Base-by-base conservation (phyloP, 1,140 invertebrate species). In the Phthorimaea operculella region DNA sequence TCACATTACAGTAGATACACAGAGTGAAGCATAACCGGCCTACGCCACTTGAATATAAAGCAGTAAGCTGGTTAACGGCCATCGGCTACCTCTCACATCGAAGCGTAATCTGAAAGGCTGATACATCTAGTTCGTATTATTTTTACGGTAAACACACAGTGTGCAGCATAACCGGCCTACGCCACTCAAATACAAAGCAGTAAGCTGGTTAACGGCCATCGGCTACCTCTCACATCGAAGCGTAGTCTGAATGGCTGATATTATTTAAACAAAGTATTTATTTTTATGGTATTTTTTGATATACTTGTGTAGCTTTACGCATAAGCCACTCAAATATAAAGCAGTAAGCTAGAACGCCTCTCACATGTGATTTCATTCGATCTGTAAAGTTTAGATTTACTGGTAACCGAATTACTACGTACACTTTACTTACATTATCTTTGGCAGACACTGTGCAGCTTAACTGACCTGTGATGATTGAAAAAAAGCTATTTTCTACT, bases 21-120 rank as follows among this genome's bases (percentile, higher is more conserved):
- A 16, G 16, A 58, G 55, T n/a, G n/a, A 48, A 53, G 33, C 63
- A 58, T 64, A 58, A 57, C 50, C 57, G 44, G 14, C 36, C 45
- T 33, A n/a, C 39, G 54, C 33, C 16, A 51, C 51, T 62, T 39
- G 58, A 62, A 57, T 51, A 60, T 52, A 60, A 66, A 56, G 61
- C 42, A 47, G 47, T 47, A 47, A n/a, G 36, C 44, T 15, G 12
- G 44, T 47, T 47, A 47, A 47, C 44, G 44, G 11, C 3, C 44
- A 14, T 9, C 8, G 16, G 15, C 12, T 9, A 47, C 44, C n/a
- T 47, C 44, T 47, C 16, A 47, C 44, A 47, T 15, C 15, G 36
- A 10, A 39, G 36, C 36, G 33, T n/a, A n/a, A n/a, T n/a, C n/a
- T n/a, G n/a, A n/a, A n/a, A 62, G 57, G n/a, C n/a, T n/a, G n/a